Evolutionary conservation across 2,113 vertebrate species (phyloP), one percentile per base, ranked within the genome.

Genomic region (Antechinus flavipes): DNA sequence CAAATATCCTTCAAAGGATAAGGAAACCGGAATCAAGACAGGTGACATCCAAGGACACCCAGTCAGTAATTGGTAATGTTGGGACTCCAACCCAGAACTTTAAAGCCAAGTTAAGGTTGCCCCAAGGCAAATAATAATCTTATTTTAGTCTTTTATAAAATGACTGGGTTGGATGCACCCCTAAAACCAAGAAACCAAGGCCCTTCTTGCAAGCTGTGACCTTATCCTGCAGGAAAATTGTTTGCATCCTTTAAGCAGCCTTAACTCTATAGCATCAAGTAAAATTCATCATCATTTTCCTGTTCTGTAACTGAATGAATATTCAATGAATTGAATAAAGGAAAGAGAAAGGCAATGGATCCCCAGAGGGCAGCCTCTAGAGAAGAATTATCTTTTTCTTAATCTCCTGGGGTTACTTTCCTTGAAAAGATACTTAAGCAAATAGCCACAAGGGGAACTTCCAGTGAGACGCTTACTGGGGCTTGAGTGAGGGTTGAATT

Each of bases 391-490:
- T 4, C 42, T 58, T 46, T 35, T 9, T 25, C 9, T 23, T 46
- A 46, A 54, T 46, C 46, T 94, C 50, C 90, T 49, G 30, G 68
- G 91, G 49, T 84, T 84, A 26, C 84, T 90, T 92, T 30, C 54
- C 47, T 68, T 90, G n/a, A 92, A 96, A 50, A 54, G 91, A 93
- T 54, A 47, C n/a, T 11, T 27, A 84, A 55, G n/a, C 11, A 47
- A 27, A 19, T 9, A 90, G 54, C 50, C 25, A 46, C 5, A 42
- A 42, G 16, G n/a, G 19, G n/a, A 42, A 7, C n/a, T 19, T 42
- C n/a, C 68, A 22, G 68, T 42, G 68, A 42, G 35, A 42, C 0
- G 12, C 61, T 4, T 1, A 35, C 22, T 24, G 19, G 54, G 23
- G 54, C 22, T 24, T 55, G 54, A 55, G 54, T 27, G 56, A 11